Percentiles rank a stretch among this genome's conserved stretches.
phyloP scores from a whole-genome alignment of 2,797 vertebrate genomes.

The Scarus forsteni region DNA sequence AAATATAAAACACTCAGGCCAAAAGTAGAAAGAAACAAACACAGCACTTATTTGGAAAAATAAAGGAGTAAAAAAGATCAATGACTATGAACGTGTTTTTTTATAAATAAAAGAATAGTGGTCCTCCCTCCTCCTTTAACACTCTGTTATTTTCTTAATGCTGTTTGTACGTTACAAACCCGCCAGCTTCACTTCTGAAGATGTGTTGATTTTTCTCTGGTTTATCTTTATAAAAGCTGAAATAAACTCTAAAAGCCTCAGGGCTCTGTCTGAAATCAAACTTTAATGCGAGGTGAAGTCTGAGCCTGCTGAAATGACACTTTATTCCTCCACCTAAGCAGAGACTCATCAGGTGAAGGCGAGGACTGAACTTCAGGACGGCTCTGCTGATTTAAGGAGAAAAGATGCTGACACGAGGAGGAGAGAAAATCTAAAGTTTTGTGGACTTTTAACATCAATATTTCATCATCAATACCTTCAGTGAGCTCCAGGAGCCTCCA shows the following conservation, averaged over 20 bases:
- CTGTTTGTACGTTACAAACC: too few species aligned
- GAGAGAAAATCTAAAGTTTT: not conserved
- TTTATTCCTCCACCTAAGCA: not conserved
- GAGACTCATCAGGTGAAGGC: not conserved
- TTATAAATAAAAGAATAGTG: too few species aligned
- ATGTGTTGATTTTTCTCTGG: too few species aligned
- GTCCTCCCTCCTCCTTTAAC: too few species aligned
- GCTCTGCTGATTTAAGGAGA: slow-evolving; percentile 6
- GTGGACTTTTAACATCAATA: slow-evolving; percentile 1
- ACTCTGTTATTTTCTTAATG: too few species aligned
- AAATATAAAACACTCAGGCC: too few species aligned
- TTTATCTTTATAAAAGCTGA: too few species aligned
- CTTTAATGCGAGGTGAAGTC: not conserved
- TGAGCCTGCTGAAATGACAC: slow-evolving; percentile 2
- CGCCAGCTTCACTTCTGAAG: too few species aligned
- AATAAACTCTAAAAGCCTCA: not conserved
- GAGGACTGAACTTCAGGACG: not conserved
- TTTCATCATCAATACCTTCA: not conserved
- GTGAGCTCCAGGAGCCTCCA: not conserved
- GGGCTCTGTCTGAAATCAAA: not conserved
- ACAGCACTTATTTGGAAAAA: too few species aligned
- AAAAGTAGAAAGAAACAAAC: too few species aligned
- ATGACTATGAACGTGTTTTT: too few species aligned
- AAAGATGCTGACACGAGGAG: not conserved
- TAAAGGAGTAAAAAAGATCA: too few species aligned